A percentile compares a stretch with the other conserved stretches of the same genome.
phyloP scores from a whole-genome alignment of 2,113 vertebrate species.

The Mobula hypostoma region DNA sequence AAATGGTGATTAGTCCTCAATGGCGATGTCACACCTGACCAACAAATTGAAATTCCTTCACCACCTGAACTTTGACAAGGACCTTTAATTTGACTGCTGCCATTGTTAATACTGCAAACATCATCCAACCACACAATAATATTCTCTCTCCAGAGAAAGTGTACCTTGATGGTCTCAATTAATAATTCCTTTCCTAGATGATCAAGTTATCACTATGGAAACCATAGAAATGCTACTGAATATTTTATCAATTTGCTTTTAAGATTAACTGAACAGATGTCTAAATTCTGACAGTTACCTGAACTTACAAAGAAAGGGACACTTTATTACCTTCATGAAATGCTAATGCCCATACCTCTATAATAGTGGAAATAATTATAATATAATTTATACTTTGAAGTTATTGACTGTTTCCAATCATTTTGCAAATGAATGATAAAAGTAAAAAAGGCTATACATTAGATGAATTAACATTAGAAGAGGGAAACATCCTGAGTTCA shows the following conservation, averaged over 20 bases:
- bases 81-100: neutral
- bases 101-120: conserved; percentile 12
- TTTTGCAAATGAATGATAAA: neutral
- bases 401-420: neutral
- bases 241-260: conserved; percentile 19
- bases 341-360: neutral
- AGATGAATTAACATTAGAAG: neutral
- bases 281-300: conserved; percentile 15
- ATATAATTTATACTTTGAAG: neutral
- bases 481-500: neutral
- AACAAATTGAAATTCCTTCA: neutral
- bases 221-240: conserved; percentile 12
- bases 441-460: too few relatives aligned
- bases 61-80: neutral
- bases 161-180: neutral
- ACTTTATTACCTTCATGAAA: neutral
- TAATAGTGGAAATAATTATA: neutral
- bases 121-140: neutral
- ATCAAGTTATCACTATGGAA: neutral
- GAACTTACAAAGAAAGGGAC: neutral
- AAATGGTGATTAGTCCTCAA: neutral
- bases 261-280: neutral
- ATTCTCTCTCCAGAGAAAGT: neutral
- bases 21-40: too few relatives aligned
- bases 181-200: neutral